phyloP scores from a whole-genome alignment of 2,113 vertebrate genomes.

The Azemiops feae region DNA sequence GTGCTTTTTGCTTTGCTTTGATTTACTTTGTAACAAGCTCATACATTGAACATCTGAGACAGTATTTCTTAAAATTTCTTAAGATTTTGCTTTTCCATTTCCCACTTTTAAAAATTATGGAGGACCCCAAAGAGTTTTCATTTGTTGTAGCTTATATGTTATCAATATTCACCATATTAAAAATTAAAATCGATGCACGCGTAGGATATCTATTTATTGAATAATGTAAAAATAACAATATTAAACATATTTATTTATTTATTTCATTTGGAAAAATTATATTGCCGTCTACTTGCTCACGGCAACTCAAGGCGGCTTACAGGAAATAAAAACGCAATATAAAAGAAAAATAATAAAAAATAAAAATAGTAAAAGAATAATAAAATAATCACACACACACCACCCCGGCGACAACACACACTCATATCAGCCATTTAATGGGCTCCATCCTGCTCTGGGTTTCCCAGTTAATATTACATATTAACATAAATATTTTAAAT shows the following conservation, averaged over 20 bases:
- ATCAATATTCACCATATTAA: not conserved
- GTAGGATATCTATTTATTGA: not conserved
- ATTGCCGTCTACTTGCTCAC: not conserved
- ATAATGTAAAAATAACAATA: not conserved
- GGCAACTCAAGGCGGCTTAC: not conserved
- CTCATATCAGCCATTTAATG: not conserved
- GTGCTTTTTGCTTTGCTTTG: not conserved
- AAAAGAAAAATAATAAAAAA: not conserved
- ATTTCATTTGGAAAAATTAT: not conserved
- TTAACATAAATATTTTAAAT: not conserved
- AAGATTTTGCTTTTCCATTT: not conserved
- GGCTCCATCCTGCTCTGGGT: not conserved
- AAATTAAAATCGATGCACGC: not conserved
- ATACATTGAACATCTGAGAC: not conserved
- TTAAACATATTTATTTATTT: not conserved
- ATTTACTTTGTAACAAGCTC: not conserved
- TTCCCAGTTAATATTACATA: not conserved
- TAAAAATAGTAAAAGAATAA: not conserved
- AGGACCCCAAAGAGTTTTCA: not conserved
- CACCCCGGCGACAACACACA: rapidly evolving
- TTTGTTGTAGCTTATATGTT: not conserved
- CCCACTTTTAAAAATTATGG: not conserved
- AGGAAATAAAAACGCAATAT: not conserved
- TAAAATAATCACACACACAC: not conserved
- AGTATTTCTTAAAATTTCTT: not conserved